Evolutionary conservation across 1,140 invertebrate species (phyloP).

Genomic region (Zaprionus africanus): DNA sequence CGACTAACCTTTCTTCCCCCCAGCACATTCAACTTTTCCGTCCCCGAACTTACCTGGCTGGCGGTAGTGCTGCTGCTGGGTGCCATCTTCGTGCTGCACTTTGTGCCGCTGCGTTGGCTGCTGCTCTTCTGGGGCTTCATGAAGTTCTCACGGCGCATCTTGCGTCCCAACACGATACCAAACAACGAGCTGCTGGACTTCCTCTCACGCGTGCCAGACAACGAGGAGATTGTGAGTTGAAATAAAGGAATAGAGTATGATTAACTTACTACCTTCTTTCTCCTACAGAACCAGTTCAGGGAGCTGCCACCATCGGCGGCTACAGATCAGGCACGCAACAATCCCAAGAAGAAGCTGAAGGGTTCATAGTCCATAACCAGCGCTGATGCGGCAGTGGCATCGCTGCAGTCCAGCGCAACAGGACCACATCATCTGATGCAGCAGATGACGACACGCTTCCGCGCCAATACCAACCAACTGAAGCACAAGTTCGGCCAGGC

Average conservation of each 20-base stretch:
- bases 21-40: slow-evolving; percentile 98
- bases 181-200: slow-evolving; percentile 99
- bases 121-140: slow-evolving; percentile 98
- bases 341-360: slow-evolving; percentile 87
- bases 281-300: slow-evolving; percentile 85
- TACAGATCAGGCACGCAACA: slow-evolving; percentile 84
- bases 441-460: slow-evolving; percentile 65
- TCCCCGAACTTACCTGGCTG: slow-evolving; percentile 97
- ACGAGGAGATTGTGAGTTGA: slow-evolving; percentile 93
- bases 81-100: slow-evolving; percentile 93
- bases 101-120: slow-evolving; percentile 95
- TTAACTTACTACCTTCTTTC: not conserved
- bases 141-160: slow-evolving; percentile 97
- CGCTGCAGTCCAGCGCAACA: slow-evolving; percentile 56
- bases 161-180: slow-evolving; percentile 96
- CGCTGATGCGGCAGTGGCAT: slow-evolving; percentile 61
- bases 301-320: slow-evolving; percentile 86
- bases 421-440: slow-evolving; percentile 72
- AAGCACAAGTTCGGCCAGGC: slow-evolving; percentile 75
- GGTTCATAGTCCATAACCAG: slow-evolving; percentile 85
- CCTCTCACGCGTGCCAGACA: slow-evolving; percentile 97
- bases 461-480: slow-evolving; percentile 72
- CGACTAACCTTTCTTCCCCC: slow-evolving; percentile 81
- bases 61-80: slow-evolving; percentile 91
- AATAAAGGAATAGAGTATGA: not conserved